These are phyloP conservation scores for Sylvia atricapilla DNA, from an alignment of 2,113 vertebrate species.

Conservation along the genomic window DNA sequence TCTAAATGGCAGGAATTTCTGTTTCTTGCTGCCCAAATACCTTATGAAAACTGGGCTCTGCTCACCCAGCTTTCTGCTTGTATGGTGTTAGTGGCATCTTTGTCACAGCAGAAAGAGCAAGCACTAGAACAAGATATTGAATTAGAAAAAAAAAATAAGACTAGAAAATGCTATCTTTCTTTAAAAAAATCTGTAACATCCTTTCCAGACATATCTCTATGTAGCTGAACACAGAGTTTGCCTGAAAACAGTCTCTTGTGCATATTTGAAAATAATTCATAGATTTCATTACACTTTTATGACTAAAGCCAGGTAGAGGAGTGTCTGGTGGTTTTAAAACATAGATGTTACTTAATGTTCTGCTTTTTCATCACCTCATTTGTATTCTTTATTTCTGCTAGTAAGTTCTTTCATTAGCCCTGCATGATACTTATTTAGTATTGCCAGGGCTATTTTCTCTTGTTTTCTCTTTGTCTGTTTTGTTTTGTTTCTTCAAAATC, in stretches of 20 bases:
- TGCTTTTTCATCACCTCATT: conserved; percentile 6
- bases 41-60: background rate
- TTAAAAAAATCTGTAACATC: background rate
- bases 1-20: background rate
- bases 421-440: background rate
- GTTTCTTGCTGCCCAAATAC: background rate
- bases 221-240: background rate
- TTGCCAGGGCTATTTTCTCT: background rate
- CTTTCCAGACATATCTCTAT: background rate
- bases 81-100: background rate
- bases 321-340: background rate
- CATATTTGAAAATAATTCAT: background rate
- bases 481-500: conserved; percentile 16
- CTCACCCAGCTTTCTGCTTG: background rate
- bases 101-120: background rate
- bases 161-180: background rate
- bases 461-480: background rate
- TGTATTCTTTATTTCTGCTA: conserved; percentile 17
- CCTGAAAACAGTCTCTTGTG: background rate
- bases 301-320: background rate
- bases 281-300: background rate
- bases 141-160: background rate
- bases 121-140: background rate
- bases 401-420: conserved; percentile 11
- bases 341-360: background rate